phyloP scores from a whole-genome alignment of 2,797 vertebrate genomes.

The Monodelphis domestica region DNA sequence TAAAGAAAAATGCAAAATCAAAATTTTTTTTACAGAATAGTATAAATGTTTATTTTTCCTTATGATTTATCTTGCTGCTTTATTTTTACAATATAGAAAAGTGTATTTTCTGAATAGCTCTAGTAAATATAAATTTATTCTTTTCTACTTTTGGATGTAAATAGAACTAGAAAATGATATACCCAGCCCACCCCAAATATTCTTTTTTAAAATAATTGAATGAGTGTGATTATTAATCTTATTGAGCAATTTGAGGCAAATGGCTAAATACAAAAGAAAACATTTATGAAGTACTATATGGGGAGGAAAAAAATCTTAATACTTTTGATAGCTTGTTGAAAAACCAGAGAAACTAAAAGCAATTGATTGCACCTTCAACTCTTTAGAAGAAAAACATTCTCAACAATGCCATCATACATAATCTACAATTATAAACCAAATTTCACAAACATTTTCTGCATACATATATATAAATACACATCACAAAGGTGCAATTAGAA shows the following conservation, averaged over 20 bases:
- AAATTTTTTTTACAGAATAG: slow-evolving; percentile 86
- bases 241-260: slow-evolving; percentile 85
- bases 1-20: slow-evolving; percentile 79
- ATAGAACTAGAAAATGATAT: slow-evolving; percentile 89
- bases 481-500: slow-evolving; percentile 88
- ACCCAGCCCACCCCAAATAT: slow-evolving; percentile 80
- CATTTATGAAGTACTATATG: slow-evolving; percentile 73
- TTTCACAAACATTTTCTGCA: slow-evolving; percentile 88
- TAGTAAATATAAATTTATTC: slow-evolving; percentile 92
- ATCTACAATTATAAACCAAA: slow-evolving; percentile 89
- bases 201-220: slow-evolving; percentile 80
- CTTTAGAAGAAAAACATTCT: slow-evolving; percentile 88
- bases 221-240: slow-evolving; percentile 80
- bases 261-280: slow-evolving; percentile 83
- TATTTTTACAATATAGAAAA: slow-evolving; percentile 92
- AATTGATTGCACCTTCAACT: slow-evolving; percentile 88
- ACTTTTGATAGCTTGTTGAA: slow-evolving; percentile 81
- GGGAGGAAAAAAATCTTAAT: slow-evolving; percentile 76
- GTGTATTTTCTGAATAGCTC: slow-evolving; percentile 89
- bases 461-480: slow-evolving; percentile 90
- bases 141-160: slow-evolving; percentile 88
- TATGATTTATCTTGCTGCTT: slow-evolving; percentile 86
- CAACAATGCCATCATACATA: slow-evolving; percentile 88
- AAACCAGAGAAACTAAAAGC: slow-evolving; percentile 83
- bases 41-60: slow-evolving; percentile 92